These are phyloP conservation scores for Trachymyrmex septentrionalis DNA, from an alignment of 1,140 invertebrate species.

Conservation along the genomic window DNA sequence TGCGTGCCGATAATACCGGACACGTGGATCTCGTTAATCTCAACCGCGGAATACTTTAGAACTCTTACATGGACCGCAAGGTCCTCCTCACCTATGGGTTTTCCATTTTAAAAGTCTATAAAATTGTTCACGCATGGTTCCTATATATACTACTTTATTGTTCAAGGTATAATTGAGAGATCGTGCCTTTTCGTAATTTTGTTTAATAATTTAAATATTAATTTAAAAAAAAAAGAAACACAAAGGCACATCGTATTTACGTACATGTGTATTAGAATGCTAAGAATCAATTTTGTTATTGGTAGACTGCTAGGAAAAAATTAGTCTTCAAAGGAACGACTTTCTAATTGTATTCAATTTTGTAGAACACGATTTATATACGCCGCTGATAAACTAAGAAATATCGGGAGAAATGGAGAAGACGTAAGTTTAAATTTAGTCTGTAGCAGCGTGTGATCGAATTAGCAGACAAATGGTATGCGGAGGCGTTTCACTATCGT, in stretches of 20 bases:
- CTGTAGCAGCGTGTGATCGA: background rate
- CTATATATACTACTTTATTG: background rate
- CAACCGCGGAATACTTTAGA: slow-evolving; percentile 18
- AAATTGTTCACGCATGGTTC: background rate
- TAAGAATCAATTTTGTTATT: background rate
- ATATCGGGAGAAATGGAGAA: too few species aligned
- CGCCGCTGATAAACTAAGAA: background rate
- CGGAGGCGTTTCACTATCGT: slow-evolving; percentile 1
- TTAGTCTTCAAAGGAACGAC: background rate
- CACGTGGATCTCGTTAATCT: slow-evolving; percentile 74
- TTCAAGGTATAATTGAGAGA: background rate
- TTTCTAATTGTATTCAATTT: background rate
- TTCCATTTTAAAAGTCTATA: background rate
- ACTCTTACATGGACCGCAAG: background rate
- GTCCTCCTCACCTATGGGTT: background rate
- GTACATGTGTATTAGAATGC: background rate
- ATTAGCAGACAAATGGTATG: slow-evolving; percentile 32
- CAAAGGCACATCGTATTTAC: background rate
- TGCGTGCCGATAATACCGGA: slow-evolving; percentile 76
- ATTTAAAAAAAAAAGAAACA: background rate
- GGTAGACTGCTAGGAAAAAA: background rate
- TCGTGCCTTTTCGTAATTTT: background rate
- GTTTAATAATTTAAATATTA: background rate
- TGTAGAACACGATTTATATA: background rate
- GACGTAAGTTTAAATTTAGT: background rate